Conservation (phyloP, 2,888 invertebrate species). For the Venustoraphidia nigricollis region DNA sequence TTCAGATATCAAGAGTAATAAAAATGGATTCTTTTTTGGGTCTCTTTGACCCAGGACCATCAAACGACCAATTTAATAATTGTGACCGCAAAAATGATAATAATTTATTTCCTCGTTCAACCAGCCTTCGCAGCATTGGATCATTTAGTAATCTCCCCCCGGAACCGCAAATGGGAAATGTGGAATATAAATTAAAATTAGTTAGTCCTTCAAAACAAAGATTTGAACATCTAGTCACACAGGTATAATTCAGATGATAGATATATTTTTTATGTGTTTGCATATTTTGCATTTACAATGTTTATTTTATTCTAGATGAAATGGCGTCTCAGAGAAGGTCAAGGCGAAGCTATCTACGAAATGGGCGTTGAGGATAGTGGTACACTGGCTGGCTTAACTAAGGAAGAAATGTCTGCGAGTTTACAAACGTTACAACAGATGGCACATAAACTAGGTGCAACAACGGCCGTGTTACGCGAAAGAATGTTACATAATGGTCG, state of each 20-base stretch:
- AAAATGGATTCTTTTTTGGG: constrained; percentile 71
- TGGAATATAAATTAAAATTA: constrained; percentile 91
- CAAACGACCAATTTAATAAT: constrained; percentile 29
- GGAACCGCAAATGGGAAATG: constrained; percentile 86
- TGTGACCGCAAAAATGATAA: constrained; percentile 32
- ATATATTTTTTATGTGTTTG: neutral
- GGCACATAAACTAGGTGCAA: constrained; percentile 77
- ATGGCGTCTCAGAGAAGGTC: constrained; percentile 91
- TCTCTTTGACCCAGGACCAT: constrained; percentile 50
- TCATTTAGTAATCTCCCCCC: constrained; percentile 58
- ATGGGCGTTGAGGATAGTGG: constrained; percentile 90
- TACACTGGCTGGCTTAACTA: constrained; percentile 66
- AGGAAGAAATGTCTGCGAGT: constrained; percentile 73
- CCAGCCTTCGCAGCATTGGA: constrained; percentile 30
- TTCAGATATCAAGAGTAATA: no score
- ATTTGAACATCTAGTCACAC: constrained; percentile 92
- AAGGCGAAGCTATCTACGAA: constrained; percentile 95
- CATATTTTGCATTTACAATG: neutral
- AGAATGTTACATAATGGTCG: constrained; percentile 37
- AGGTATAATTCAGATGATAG: constrained; percentile 33
- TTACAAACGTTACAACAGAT: constrained; percentile 73
- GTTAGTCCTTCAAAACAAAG: constrained; percentile 82
- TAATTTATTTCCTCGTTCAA: constrained; percentile 28
- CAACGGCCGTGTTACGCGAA: constrained; percentile 57
- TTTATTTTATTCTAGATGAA: constrained; percentile 49